Conservation (phyloP, 92 coral and sea anemone genomes). For the Ricordea florida region DNA sequence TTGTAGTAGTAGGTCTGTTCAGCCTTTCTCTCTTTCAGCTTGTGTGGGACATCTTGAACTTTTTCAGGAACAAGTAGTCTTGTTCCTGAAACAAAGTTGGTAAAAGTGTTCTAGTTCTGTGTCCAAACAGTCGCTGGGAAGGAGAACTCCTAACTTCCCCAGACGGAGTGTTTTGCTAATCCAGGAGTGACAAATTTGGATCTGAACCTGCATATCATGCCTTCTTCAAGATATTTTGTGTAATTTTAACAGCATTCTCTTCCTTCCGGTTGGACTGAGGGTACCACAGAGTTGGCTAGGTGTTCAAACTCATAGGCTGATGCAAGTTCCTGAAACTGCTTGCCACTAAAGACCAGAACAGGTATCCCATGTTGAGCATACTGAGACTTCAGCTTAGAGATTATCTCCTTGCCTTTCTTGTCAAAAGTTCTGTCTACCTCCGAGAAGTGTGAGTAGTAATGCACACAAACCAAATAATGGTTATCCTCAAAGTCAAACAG, state of each 20-base stretch:
- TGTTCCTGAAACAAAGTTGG: not conserved
- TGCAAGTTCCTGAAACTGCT: conserved; percentile 22
- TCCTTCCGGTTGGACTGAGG: conserved; percentile 21
- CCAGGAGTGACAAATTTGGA: not conserved
- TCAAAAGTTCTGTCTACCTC: conserved; percentile 10
- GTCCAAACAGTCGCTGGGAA: not conserved
- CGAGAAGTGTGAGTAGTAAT: conserved; percentile 15
- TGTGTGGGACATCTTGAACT: not conserved
- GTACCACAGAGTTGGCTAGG: conserved; percentile 5
- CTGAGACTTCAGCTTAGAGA: conserved; percentile 29
- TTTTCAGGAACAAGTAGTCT: not conserved
- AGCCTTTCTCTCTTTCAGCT: not conserved
- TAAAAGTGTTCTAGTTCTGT: not conserved
- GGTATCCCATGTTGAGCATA: conserved; percentile 44
- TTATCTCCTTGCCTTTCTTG: conserved; percentile 34
- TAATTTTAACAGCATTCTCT: conserved; percentile 18
- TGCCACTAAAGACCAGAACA: not conserved
- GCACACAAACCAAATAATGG: conserved; percentile 41
- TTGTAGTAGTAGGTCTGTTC: not conserved
- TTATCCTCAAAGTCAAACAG: conserved; percentile 43
- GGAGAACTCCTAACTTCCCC: not conserved
- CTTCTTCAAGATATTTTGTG: conserved; percentile 2
- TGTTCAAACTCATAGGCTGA: conserved; percentile 40
- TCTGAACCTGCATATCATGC: not conserved
- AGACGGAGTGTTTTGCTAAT: conserved; percentile 8